Evolutionary conservation across 2,113 vertebrate genomes (phyloP), one percentile per base, ranked within the genome.

Genomic region (Cheilinus undulatus): DNA sequence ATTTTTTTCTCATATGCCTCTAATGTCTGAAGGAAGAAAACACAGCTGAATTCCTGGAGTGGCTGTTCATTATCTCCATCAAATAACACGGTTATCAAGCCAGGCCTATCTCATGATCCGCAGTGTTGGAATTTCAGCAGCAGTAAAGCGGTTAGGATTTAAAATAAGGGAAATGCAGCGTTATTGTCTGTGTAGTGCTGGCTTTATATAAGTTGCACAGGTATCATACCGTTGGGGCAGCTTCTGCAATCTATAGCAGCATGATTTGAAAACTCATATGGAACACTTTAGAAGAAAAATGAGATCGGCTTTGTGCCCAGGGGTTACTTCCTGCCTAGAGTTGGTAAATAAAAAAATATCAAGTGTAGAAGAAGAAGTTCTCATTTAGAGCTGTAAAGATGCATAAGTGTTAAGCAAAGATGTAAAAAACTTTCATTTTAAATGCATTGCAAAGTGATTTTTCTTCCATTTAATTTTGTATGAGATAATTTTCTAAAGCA

Each of bases 51-150:
- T 82, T 85, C 60, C 69, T 82, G 23, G 48, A 85, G 84, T 78
- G 86, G 78, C 80, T 85, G 80, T 88, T 92, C 84, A 92, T 93
- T 90, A 91, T 92, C 84, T 78, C 57, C 52, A 62, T 89, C 59
- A 87, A 85, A 92, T 86, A 90, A 82, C 71, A 87, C 46, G 11
- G 38, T 64, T 84, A 86, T 87, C 77, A 83, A 66, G 73, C 59
- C 50, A 46, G 45, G 32, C 60, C 65, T 68, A 59, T 73, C 54
- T 65, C 68, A 59, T 75, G 54, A 82, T 69, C 67, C 20, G 8
- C 17, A 36, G 24, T 72, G 50, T 85, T 84, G 82, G 63, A 70
- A 68, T 72, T 83, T 30, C 69, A 66, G 24, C 43, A 14, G 42
- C 43, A 58, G 38, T 43, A 61, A 75, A 73, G 69, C 45, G 48